A percentile compares a stretch with the other conserved stretches of the same genome.
Conservation (phyloP, 2,888 invertebrate species). For the Muschampia plurimacula region DNA sequence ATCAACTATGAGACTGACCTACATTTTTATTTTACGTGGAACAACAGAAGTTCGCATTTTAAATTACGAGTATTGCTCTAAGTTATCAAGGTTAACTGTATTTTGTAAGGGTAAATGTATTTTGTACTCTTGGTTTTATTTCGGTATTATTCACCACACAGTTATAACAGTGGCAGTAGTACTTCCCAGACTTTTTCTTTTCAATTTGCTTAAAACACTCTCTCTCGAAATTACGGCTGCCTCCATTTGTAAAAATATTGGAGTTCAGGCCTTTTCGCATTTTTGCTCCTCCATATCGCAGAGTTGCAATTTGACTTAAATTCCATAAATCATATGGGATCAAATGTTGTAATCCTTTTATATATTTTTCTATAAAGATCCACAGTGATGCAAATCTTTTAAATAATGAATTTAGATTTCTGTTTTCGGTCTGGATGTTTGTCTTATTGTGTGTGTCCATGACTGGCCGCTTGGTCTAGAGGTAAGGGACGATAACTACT, state of each 20-base stretch:
- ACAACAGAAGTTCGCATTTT: background rate
- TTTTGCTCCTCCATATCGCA: conserved; percentile 3
- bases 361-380: background rate
- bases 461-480: background rate
- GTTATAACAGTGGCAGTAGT: conserved; percentile 2
- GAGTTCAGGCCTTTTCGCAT: conserved; percentile 3
- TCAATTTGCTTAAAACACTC: conserved; percentile 34
- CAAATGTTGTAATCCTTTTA: background rate
- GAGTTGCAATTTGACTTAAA: conserved; percentile 22
- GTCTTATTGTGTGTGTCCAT: too few species aligned
- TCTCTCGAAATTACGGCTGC: conserved; percentile 27
- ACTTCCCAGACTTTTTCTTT: conserved; percentile 27
- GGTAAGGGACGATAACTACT: too few species aligned
- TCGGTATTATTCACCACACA: background rate
- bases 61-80: too few species aligned
- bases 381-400: too few species aligned
- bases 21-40: background rate
- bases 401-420: too few species aligned
- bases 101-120: background rate
- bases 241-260: conserved; percentile 29
- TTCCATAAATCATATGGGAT: conserved; percentile 8
- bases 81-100: too few species aligned
- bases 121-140: background rate
- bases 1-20: too few species aligned
- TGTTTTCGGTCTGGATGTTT: too few species aligned